These are phyloP conservation scores for Lethrus apterus DNA, from an alignment of 1,140 invertebrate species.

Conservation along the genomic window DNA sequence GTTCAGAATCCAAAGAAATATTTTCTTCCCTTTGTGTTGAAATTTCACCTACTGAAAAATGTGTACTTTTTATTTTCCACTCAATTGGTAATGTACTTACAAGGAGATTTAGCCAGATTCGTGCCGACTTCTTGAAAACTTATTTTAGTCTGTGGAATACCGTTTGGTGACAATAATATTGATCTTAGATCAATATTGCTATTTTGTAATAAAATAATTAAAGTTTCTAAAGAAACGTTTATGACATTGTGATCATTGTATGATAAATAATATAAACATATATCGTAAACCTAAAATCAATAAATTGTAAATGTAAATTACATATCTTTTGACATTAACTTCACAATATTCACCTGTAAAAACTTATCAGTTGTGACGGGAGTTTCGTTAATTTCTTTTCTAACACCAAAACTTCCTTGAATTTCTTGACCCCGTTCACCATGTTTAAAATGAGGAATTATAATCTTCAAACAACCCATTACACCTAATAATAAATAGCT, in stretches of 20 bases:
- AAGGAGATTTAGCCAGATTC: constrained; percentile 46
- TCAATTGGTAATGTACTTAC: constrained; percentile 42
- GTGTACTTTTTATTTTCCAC: too few species aligned
- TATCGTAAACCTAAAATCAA: constrained; percentile 63
- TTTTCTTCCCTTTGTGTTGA: constrained; percentile 35
- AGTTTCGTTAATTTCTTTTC: constrained; percentile 17
- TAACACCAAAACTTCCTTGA: constrained; percentile 19
- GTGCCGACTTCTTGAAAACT: too few species aligned
- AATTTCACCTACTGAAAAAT: too few species aligned
- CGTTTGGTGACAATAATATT: constrained; percentile 50
- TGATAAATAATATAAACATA: constrained; percentile 64
- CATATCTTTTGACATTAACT: not conserved
- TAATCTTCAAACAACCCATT: constrained; percentile 53
- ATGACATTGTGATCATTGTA: constrained; percentile 77
- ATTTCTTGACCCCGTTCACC: constrained; percentile 18
- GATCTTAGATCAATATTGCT: constrained; percentile 53
- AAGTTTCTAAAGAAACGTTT: constrained; percentile 72
- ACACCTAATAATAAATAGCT: constrained; percentile 51
- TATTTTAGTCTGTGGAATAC: constrained; percentile 45
- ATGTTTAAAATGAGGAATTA: constrained; percentile 48
- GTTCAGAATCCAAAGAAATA: constrained; percentile 32
- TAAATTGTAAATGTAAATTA: not conserved
- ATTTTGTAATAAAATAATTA: constrained; percentile 64
- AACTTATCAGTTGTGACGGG: constrained; percentile 22
- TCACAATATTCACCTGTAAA: constrained; percentile 23